These are phyloP conservation scores for Chrysolina oricalcia DNA, from an alignment of 2,888 invertebrate species.

Conservation along the genomic window DNA sequence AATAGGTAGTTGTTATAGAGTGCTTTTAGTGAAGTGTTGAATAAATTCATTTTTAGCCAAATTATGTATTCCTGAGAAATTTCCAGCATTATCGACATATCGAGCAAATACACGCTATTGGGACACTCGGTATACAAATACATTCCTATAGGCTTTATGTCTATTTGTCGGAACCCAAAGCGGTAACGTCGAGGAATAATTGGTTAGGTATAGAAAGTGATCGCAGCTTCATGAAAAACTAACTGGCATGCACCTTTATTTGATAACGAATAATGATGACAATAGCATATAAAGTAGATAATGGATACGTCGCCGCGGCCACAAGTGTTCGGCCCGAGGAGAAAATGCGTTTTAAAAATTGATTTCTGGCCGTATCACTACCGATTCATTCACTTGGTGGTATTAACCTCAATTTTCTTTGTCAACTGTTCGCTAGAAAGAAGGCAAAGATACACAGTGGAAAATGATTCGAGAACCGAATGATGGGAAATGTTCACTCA, in stretches of 20 bases:
- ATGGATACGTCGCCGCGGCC: conserved; percentile 30
- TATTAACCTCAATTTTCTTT: conserved; percentile 21
- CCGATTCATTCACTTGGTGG: conserved; percentile 20
- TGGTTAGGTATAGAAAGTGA: conserved; percentile 24
- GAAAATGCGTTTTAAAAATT: conserved; percentile 7
- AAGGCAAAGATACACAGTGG: neutral
- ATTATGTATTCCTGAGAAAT: too few species aligned
- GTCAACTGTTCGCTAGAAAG: neutral
- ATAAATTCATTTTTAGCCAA: too few species aligned
- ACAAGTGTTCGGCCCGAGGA: conserved; percentile 42
- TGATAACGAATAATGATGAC: conserved; percentile 45
- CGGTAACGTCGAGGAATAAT: neutral
- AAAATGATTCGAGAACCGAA: neutral
- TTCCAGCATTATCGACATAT: too few species aligned
- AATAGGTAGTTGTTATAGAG: too few species aligned
- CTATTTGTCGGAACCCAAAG: conserved; percentile 10
- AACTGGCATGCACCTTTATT: conserved; percentile 35
- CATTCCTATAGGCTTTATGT: conserved; percentile 9
- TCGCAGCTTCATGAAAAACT: conserved; percentile 12
- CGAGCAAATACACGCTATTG: too few species aligned
- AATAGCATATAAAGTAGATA: conserved; percentile 45
- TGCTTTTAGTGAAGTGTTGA: too few species aligned
- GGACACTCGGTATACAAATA: too few species aligned
- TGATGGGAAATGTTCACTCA: too few species aligned
- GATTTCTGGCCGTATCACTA: conserved; percentile 27